These are phyloP conservation scores for Bambusicola thoracicus DNA, from an alignment of 2,113 vertebrate genomes.

Conservation along the genomic window DNA sequence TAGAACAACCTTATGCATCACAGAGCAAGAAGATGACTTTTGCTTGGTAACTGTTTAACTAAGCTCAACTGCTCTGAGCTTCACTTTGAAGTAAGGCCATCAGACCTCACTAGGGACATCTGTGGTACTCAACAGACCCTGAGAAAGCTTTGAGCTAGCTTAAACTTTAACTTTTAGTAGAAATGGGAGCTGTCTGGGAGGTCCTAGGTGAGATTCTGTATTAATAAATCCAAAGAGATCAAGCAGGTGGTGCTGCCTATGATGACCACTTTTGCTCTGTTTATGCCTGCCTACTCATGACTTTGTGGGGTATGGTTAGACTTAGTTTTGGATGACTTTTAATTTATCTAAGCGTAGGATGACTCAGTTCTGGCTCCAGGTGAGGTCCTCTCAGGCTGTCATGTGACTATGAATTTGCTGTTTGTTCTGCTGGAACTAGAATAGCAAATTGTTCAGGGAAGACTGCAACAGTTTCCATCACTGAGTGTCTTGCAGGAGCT, in stretches of 20 bases:
- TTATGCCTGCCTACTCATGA: background rate
- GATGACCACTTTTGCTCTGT: background rate
- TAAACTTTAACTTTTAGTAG: background rate
- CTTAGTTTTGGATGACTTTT: background rate
- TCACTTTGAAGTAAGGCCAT: background rate
- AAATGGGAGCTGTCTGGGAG: background rate
- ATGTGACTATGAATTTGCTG: background rate
- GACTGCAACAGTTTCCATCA: background rate
- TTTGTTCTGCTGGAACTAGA: background rate
- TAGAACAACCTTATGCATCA: conserved; percentile 3
- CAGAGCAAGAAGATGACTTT: background rate
- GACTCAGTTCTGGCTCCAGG: background rate
- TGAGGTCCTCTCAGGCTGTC: accelerated
- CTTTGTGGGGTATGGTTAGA: background rate
- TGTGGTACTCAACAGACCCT: background rate
- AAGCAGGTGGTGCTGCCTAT: background rate
- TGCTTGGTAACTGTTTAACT: background rate
- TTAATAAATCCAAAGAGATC: background rate
- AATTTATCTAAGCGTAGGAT: accelerated
- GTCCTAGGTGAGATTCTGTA: background rate
- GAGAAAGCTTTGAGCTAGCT: background rate
- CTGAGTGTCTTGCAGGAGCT: background rate
- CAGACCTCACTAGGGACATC: background rate
- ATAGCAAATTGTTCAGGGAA: background rate
- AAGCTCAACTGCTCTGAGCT: conserved; percentile 24